Evolutionary conservation across 1,140 invertebrate genomes (phyloP), one percentile per base, ranked within the genome.

Genomic region (Neodiprion fabricii): DNA sequence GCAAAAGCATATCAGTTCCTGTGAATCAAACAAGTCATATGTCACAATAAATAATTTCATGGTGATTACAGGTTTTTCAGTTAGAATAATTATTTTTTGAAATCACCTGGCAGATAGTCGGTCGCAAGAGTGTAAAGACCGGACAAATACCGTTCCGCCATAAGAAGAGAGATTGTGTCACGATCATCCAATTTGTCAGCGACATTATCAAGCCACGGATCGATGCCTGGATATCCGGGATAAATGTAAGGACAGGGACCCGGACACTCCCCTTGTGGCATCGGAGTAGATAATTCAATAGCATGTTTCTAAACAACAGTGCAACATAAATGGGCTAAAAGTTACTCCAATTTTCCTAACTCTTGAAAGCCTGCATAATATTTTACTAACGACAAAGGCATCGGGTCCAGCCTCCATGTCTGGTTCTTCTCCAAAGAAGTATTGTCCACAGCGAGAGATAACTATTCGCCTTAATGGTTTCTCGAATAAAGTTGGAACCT

Each of bases 401-500:
- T 23, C 68, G 12, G 40, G 48, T 65, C 76, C 77, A 17, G 47
- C 50, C 14, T 76, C 75, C 67, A 77, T 65, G 12, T 76, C 72
- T 21, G 67, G 10, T 74, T 75, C 71, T 49, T 77, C 67, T 10
- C 70, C 73, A 48, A 79, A 67, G 17, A 8, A 67, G 47, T 79
- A 82, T 77, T 88, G 84, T 14, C 86, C 85, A 72, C 82, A 84
- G 69, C 80, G 75, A 9, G 79, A 78, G 68, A 91, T 90, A 47
- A 75, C 75, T 49, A 91, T 87, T 68, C 84, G 72, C 68, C 76
- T 71, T 65, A 74, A 79, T 9, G 91, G 91, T 7, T 82, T 83
- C 83, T 92, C 88, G 74, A 90, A 89, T 77, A 82, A 85, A 1
- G 89, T 90, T 5, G 86, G 79, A 1, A 89, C 82, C 4, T 85